Evolutionary conservation across 2,888 invertebrate species (phyloP).

Genomic region (Drosophila crucigera): DNA sequence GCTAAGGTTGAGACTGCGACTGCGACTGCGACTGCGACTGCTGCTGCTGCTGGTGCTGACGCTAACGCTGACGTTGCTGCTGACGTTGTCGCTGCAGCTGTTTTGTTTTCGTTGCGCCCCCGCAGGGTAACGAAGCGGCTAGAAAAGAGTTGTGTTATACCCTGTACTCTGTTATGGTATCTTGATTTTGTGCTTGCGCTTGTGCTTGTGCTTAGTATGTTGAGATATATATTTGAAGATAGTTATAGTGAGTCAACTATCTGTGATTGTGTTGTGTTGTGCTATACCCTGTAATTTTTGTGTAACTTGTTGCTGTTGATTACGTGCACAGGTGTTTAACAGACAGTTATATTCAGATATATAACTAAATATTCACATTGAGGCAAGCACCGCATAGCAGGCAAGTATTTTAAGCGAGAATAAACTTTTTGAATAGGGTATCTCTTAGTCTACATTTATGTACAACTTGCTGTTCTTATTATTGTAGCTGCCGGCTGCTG

Average conservation of each 20-base stretch:
- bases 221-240: no score
- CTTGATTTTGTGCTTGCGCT: neutral
- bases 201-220: neutral
- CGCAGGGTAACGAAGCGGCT: constrained; percentile 18
- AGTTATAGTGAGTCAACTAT: no score
- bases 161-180: neutral
- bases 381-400: no score
- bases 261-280: no score
- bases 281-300: neutral
- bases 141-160: constrained; percentile 3
- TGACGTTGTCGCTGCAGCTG: constrained; percentile 10
- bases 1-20: neutral
- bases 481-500: constrained; percentile 1
- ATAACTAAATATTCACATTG: no score
- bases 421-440: neutral
- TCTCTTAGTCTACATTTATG: neutral
- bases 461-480: neutral
- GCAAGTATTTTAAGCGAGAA: neutral
- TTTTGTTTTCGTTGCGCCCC: constrained; percentile 39
- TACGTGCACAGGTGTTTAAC: neutral
- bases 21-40: neutral
- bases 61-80: neutral
- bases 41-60: neutral
- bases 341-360: neutral
- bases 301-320: no score